phyloP scores from a whole-genome alignment of 2,113 vertebrate species.

The Zonotrichia leucophrys region DNA sequence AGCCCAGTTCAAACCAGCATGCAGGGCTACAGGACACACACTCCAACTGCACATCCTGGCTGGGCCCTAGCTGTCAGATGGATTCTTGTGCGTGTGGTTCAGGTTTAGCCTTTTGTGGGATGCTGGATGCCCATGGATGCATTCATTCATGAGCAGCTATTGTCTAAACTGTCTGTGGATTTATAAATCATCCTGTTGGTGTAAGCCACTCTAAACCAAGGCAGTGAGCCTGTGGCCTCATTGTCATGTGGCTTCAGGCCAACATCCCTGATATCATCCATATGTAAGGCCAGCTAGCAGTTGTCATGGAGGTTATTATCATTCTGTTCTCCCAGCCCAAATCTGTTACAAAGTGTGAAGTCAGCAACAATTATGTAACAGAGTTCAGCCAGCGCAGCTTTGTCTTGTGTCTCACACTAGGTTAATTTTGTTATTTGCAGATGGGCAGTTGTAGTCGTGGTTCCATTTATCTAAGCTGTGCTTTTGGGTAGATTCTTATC shows the following conservation, averaged over 20 bases:
- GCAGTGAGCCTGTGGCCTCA: not conserved
- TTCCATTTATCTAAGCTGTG: not conserved
- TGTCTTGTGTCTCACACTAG: not conserved
- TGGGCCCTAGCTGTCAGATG: not conserved
- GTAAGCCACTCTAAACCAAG: not conserved
- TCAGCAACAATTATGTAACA: not conserved
- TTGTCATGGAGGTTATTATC: not conserved
- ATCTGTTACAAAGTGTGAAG: not conserved
- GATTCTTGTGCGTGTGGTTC: accelerated
- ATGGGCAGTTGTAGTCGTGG: not conserved
- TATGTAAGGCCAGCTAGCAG: not conserved
- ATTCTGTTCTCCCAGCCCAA: not conserved
- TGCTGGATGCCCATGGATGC: not conserved
- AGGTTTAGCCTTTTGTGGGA: not conserved
- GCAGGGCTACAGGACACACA: not conserved
- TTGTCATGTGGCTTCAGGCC: not conserved
- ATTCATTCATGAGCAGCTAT: not conserved
- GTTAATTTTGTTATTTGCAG: not conserved
- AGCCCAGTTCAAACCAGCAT: not conserved
- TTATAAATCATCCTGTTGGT: not conserved
- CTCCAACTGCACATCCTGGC: no score
- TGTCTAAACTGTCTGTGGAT: not conserved
- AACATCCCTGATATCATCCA: not conserved
- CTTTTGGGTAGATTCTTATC: not conserved
- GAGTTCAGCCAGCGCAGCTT: not conserved